These are phyloP conservation scores for Pteria penguin DNA, from an alignment of 2,888 invertebrate species.

Conservation along the genomic window DNA sequence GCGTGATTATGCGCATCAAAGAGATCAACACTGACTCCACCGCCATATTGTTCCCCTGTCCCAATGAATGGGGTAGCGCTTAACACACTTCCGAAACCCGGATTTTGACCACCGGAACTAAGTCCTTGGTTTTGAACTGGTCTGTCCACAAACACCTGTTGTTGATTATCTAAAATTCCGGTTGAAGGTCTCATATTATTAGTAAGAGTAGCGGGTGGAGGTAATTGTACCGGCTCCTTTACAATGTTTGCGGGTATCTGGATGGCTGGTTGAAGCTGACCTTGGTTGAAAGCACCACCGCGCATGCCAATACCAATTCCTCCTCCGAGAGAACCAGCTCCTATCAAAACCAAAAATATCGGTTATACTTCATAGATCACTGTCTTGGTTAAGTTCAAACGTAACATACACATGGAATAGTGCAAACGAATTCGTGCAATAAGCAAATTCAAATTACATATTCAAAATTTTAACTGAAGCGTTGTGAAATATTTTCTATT, in stretches of 20 bases:
- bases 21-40: not conserved
- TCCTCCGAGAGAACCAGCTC: not conserved
- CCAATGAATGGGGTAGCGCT: not conserved
- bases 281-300: not conserved
- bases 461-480: too few relatives aligned
- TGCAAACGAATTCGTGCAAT: too few relatives aligned
- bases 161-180: not conserved
- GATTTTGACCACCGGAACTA: not conserved
- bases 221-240: not conserved
- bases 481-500: too few relatives aligned
- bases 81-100: not conserved
- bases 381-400: too few relatives aligned
- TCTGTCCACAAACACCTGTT: too few relatives aligned
- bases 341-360: too few relatives aligned
- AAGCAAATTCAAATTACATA: too few relatives aligned
- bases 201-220: not conserved
- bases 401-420: too few relatives aligned
- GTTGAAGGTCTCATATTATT: not conserved
- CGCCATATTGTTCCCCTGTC: not conserved
- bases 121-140: not conserved
- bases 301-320: not conserved
- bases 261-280: not conserved
- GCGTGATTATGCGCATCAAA: not conserved
- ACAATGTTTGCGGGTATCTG: not conserved
- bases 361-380: too few relatives aligned